Base-by-base conservation (phyloP, 2,113 vertebrate species). In the Ornithorhynchus anatinus region DNA sequence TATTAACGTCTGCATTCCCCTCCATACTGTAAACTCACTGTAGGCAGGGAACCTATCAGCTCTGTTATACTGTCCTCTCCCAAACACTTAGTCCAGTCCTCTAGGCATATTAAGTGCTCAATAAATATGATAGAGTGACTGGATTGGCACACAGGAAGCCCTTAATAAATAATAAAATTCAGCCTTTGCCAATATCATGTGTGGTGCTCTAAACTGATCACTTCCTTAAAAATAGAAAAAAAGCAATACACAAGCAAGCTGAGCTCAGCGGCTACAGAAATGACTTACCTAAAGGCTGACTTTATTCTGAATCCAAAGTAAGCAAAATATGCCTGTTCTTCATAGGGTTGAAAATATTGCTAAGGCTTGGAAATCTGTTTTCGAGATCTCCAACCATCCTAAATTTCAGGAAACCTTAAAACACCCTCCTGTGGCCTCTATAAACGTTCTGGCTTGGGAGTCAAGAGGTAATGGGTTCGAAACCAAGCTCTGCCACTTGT, bases 171-270 rank as follows among this genome's bases (percentile, higher is more conserved):
- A 59, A 50, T 63, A 58, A 62, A 62, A 84, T 48, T 65, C 56
- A 36, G 53, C 56, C 50, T 63, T 69, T 86, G 70, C 74, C 61
- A 80, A 7, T 79, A 80, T 64, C 61, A 57, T 77, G 43, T 33
- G 59, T 51, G 68, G 62, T 61, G 53, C 72, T 8, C 82, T 68
- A 80, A 80, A 66, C 0, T 35, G 36, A 17, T 61, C 48, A 59
- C 19, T 50, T 14, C 33, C 58, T 53, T 44, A 70, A 58, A 72
- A 65, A 62, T 13, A 31, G 27, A 10, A 51, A 69, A 43, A 61
- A 8, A 48, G 6, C 11, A 39, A 31, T 61, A 19, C 43, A 48
- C 71, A 71, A 68, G 20, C n/a, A 81, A 22, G 11, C 17, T 52
- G 50, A 58, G n/a, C 52, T 42, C 6, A 32, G 27, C 19, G 59